phyloP scores from a whole-genome alignment of 2,888 invertebrate genomes.

The Drosophila mulleri region DNA sequence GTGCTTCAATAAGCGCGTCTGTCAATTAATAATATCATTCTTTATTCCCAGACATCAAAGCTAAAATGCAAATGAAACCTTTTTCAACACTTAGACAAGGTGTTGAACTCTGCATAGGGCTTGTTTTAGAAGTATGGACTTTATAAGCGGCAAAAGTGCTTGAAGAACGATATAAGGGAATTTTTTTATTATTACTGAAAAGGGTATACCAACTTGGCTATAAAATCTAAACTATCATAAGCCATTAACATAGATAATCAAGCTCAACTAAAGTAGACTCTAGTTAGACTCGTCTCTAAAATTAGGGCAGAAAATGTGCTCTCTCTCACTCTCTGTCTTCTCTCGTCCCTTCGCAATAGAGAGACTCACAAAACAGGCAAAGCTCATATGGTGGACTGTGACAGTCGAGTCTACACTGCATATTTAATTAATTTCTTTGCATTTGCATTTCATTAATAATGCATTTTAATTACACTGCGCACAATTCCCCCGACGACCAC shows the following conservation, averaged over 20 bases:
- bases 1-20: too few relatives aligned
- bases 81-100: too few relatives aligned
- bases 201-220: too few relatives aligned
- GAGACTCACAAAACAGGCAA: not conserved
- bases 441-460: constrained; percentile 80
- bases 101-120: too few relatives aligned
- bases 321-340: too few relatives aligned
- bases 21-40: too few relatives aligned
- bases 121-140: too few relatives aligned
- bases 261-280: not conserved
- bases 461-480: constrained; percentile 68
- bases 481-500: not conserved
- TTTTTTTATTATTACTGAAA: too few relatives aligned
- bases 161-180: too few relatives aligned
- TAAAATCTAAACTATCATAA: not conserved
- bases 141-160: too few relatives aligned
- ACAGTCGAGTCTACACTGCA: constrained; percentile 34
- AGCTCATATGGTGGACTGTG: not conserved
- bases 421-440: constrained; percentile 63
- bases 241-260: not conserved
- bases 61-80: too few relatives aligned
- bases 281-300: not conserved
- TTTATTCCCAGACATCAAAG: too few relatives aligned
- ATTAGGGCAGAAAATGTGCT: not conserved
- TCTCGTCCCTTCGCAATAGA: not conserved